Evolutionary conservation across 2,113 vertebrate species (phyloP), one percentile per base, ranked within the genome.

Genomic region (Amblyornis subalaris): DNA sequence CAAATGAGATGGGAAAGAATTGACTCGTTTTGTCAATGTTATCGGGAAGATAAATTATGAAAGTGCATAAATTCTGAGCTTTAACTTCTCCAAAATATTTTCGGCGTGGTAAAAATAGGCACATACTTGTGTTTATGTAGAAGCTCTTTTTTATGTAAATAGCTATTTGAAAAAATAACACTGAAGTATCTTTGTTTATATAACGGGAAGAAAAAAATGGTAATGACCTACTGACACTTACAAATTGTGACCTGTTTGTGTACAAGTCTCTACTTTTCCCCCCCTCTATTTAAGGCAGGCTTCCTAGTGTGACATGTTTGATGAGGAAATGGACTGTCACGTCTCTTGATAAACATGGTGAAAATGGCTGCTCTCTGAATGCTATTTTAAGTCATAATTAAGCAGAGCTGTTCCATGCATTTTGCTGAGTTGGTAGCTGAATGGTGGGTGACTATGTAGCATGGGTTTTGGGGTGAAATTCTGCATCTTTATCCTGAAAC

Each of bases 251-350:
- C 65, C 81, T 87, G 35, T 90, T 96, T 95, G 78, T 83, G 28
- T 91, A 64, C n/a, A 86, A 93, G 87, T 45, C 24, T 84, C 35
- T 73, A 23, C 33, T 94, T 82, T 93, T 75, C 70, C 17, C 50
- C 50, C 26, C 31, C 29, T 72, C 35, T 95, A 33, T 35, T 66
- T 90, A 81, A 94, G 93, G 77, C 73, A 69, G 57, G 54, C 84
- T 95, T 94, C 85, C 86, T 93, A 14, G 20, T 47, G 36, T 93
- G 88, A 78, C 85, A 78, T 86, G 86, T 94, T 94, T 83, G 79
- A 93, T 84, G 91, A 97, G 95, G 91, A 96, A 97, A 81, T 84
- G 84, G 81, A 93, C 96, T 85, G 60, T 80, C 20, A 0, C 92
- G 61, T 92, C 72, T 94, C 74, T 81, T 72, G 92, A 96, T 95